Percentiles rank a stretch among this genome's conserved stretches.
These are phyloP conservation scores for Lethenteron reissneri DNA, from an alignment of 2,113 vertebrate species.

Conservation along the genomic window DNA sequence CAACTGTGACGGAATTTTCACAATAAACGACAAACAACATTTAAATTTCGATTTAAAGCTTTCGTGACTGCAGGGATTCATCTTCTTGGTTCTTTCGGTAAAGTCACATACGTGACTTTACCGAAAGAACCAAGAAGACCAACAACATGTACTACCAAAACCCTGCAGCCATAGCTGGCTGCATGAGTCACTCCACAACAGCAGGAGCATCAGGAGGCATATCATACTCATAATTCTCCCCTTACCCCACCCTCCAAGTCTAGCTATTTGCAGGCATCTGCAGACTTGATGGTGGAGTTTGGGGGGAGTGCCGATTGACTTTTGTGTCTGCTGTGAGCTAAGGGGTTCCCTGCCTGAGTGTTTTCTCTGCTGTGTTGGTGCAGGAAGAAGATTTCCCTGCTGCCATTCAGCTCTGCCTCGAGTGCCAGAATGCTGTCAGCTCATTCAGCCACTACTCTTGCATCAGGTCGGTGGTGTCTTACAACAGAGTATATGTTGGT, in stretches of 20 bases:
- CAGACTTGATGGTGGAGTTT: constrained; percentile 9
- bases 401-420: constrained; percentile 86
- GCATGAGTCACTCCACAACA: no score
- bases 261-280: constrained; percentile 3
- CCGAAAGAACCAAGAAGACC: no score
- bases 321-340: constrained; percentile 8
- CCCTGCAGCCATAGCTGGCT: no score
- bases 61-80: no score
- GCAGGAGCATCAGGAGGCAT: not conserved
- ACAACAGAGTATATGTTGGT: not conserved
- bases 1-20: no score
- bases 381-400: constrained; percentile 97
- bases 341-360: constrained; percentile 7
- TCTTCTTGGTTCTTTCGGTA: no score
- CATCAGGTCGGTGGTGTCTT: constrained; percentile 41
- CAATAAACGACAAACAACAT: no score
- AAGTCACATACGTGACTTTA: no score
- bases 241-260: not conserved
- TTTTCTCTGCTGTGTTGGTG: constrained; percentile 12
- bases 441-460: constrained; percentile 99
- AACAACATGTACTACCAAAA: no score
- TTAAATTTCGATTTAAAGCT: no score
- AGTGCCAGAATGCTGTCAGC: constrained; percentile 93
- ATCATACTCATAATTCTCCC: not conserved
- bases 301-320: constrained; percentile 5